Base-by-base conservation (phyloP, 2,113 vertebrate genomes). In the Atlantisia rogersi region DNA sequence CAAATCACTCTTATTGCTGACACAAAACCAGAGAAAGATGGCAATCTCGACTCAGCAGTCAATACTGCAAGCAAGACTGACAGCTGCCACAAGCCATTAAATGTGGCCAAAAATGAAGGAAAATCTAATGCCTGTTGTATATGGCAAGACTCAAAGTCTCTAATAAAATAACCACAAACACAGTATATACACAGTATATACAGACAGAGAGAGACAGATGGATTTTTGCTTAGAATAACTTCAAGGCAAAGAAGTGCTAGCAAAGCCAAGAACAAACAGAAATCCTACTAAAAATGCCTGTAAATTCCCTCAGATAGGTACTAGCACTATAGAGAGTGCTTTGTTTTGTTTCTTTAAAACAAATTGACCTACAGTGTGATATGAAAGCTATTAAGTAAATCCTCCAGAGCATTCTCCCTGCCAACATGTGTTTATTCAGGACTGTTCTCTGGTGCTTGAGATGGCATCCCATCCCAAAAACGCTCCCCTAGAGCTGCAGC, bases 211-310 rank as follows among this genome's bases (percentile, higher is more conserved):
- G 78, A 94, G 70, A 94, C 63, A 75, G 76, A 91, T 65, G 86
- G 79, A 93, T 32, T 90, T 94, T 88, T 90, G 81, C 92, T 90
- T 58, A 68, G 74, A 79, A 25, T 63, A 90, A 88, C 77, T 93
- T 64, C 62, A 91, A 86, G 82, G 89, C 77, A 93, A 50, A 94
- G 86, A 24, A 89, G 71, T 46, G 79, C 40, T 60, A 87, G 81
- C 86, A 73, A 92, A 96, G 89, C 88, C 88, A 88, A 90, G 85
- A 92, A 73, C 78, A 95, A 94, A 87, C 67, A 92, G 74, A 84
- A 91, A 84, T 42, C 62, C 58, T 82, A 6, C 56, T 88, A 50
- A 15, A 69, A 84, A 75, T 29, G 58, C 70, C 60, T 64, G 28
- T 20, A 17, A 64, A 58, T 90, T 56, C 52, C 52, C 67, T 90